Evolutionary conservation across 1,140 invertebrate genomes (phyloP), one percentile per base, ranked within the genome.

Genomic region (Procambarus clarkii): DNA sequence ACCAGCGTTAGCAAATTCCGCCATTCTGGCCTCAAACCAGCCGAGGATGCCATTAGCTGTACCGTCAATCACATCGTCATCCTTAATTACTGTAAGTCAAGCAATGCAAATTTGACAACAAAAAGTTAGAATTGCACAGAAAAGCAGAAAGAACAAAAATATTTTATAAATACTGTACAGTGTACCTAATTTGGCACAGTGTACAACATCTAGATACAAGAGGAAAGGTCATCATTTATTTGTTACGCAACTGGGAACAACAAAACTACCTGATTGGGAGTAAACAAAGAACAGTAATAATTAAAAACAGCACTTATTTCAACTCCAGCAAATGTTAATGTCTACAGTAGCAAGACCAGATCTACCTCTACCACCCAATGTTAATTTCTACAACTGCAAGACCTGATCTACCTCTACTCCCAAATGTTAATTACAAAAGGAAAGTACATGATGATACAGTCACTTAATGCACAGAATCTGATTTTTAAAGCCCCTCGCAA

Each of bases 1-100:
- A 92, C 92, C 92, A 91, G 92, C 92, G 83, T 79, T 88, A 45
- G 86, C 77, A 88, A 92, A 92, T 76, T 91, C 90, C 60, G 88
- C 92, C 88, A 92, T 92, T 83, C 86, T 92, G 60, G 88, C 92
- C 45, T 92, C 89, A 91, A 92, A 92, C 92, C 92, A 92, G 48
- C 85, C 92, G 54, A 92, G 84, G 80, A 92, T 92, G 81, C 92
- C 89, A 83, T 88, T 91, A 74, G 88, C 85, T 76, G 86, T 60
- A 24, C 64, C 45, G 82, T 77, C 78, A 24, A 50, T 64, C 69
- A 86, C 69, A 58, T 78, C 71, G 60, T 89, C 91, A 69, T 64
- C 82, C 46, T 74, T 77, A 5, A 89, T 79, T 84, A 84, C 83
- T 71, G 83, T 48, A 86, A 86, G 64, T 86, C 45, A 81, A 81